phyloP scores from a whole-genome alignment of 2,888 invertebrate genomes.

The Thymelicus sylvestris region DNA sequence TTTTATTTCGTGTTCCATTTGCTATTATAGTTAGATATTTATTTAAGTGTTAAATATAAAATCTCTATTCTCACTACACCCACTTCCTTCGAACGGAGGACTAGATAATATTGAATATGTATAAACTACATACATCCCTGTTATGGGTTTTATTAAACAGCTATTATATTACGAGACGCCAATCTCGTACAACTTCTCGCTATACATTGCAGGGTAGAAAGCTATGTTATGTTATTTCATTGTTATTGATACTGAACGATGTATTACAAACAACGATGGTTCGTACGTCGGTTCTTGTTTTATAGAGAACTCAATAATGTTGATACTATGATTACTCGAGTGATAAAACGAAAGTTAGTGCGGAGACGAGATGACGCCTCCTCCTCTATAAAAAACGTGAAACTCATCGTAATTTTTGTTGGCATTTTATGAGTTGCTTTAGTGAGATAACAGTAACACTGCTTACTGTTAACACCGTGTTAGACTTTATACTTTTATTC shows the following conservation, averaged over 20 bases:
- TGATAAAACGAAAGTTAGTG: conserved; percentile 56
- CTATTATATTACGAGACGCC: background rate
- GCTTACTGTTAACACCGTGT: conserved; percentile 2
- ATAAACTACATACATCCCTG: background rate
- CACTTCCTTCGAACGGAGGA: background rate
- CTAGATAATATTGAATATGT: background rate
- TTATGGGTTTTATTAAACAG: conserved; percentile 1
- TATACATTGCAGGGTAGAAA: conserved; percentile 1
- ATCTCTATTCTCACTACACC: background rate
- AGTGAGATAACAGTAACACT: conserved; percentile 7
- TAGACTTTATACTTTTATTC: background rate
- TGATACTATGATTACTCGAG: conserved; percentile 47
- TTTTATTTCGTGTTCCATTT: too few species aligned
- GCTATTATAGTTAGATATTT: too few species aligned
- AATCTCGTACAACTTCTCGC: background rate
- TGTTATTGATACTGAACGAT: background rate
- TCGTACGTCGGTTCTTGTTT: conserved; percentile 7
- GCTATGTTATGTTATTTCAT: background rate
- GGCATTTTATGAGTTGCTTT: conserved; percentile 55
- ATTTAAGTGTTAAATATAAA: too few species aligned
- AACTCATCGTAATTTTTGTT: conserved; percentile 56
- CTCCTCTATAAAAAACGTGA: conserved; percentile 55
- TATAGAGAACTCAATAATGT: conserved; percentile 13
- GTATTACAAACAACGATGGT: conserved; percentile 28
- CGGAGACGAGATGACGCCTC: conserved; percentile 50